Percentiles rank a stretch among this genome's conserved stretches.
Conservation (phyloP, 2,797 vertebrate genomes). For the Microctenopoma stevenorrisi region DNA sequence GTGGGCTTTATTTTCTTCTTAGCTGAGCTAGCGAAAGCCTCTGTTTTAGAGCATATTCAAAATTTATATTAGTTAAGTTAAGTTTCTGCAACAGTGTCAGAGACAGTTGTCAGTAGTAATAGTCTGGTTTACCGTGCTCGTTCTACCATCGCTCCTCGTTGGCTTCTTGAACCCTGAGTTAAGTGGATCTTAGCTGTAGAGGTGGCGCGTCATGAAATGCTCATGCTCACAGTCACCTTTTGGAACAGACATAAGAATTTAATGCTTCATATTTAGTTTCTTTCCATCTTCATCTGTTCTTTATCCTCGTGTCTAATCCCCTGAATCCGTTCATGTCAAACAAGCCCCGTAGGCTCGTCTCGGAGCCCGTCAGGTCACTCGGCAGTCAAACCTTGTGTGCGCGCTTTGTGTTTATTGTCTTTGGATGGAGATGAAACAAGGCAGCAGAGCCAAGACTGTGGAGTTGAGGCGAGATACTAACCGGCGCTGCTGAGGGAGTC, state of each 20-base stretch:
- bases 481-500: constrained; percentile 23
- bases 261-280: constrained; percentile 6
- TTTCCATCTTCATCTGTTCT: constrained; percentile 6
- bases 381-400: constrained; percentile 13
- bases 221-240: constrained; percentile 6
- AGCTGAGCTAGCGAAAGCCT: too few species aligned
- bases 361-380: constrained; percentile 18
- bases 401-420: constrained; percentile 59
- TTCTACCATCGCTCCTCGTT: not conserved
- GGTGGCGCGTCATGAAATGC: not conserved
- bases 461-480: constrained; percentile 49
- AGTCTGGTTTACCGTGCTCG: not conserved
- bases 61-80: too few species aligned
- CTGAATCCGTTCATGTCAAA: constrained; percentile 24
- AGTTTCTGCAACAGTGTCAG: too few species aligned
- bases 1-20: too few species aligned
- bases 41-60: too few species aligned
- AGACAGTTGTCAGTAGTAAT: too few species aligned
- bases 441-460: constrained; percentile 31
- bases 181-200: constrained; percentile 11
- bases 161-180: not conserved
- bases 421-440: constrained; percentile 67
- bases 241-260: constrained; percentile 15
- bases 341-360: not conserved
- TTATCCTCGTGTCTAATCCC: not conserved